Conservation (phyloP, 2,113 vertebrate genomes). For the Beaufortia kweichowensis region DNA sequence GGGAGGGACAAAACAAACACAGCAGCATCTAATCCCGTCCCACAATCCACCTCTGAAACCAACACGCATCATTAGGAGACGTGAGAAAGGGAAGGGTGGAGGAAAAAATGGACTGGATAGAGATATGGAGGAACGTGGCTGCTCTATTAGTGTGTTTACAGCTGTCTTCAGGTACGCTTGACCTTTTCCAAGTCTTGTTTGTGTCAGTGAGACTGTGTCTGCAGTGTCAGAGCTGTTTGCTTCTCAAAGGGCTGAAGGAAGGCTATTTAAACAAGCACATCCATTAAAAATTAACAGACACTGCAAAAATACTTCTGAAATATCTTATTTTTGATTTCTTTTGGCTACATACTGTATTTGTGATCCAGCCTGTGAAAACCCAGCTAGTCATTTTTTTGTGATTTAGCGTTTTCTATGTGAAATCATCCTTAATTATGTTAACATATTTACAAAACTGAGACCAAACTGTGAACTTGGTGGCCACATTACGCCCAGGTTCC, state of each 20-base stretch:
- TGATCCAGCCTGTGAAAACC: no score
- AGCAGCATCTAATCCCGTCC: conserved; percentile 13
- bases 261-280: not conserved
- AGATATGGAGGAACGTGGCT: conserved; percentile 11
- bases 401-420: no score
- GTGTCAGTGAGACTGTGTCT: conserved; percentile 13
- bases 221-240: not conserved
- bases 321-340: not conserved
- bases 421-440: no score
- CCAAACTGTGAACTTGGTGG: no score
- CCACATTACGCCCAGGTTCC: no score
- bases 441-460: no score
- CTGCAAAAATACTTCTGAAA: not conserved
- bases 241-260: not conserved
- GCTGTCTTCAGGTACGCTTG: conserved; percentile 2
- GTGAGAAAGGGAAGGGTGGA: not conserved
- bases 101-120: not conserved
- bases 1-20: not conserved
- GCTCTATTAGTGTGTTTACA: conserved; percentile 36
- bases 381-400: no score
- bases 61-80: conserved; percentile 11
- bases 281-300: not conserved
- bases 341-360: no score
- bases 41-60: conserved; percentile 32
- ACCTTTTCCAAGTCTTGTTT: conserved; percentile 33